Evolutionary conservation across 1,140 invertebrate genomes (phyloP), one percentile per base, ranked within the genome.

Genomic region (Pantala flavescens): DNA sequence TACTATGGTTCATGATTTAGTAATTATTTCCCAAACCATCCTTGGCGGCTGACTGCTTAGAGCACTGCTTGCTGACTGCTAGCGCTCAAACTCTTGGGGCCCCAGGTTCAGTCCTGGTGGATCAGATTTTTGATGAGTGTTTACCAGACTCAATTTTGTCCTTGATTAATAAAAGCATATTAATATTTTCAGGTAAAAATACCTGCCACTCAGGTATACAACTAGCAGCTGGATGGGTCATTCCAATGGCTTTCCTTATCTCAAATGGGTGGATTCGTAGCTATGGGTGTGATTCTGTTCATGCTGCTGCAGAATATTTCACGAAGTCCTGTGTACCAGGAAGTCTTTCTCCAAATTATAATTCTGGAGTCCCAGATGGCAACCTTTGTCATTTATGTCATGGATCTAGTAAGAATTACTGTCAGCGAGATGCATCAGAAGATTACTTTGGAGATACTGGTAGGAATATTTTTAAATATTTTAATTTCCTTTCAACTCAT

Each of bases 351-450:
- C 85, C 87, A 23, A 93, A 92, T 82, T 96, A 92, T 82, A 96
- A 94, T 77, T 88, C 86, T 76, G 88, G 90, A 0, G 87, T 90
- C 23, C 91, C 91, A n/a, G 90, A 95, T 78, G 89, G 96, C 81
- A 91, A 97, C 80, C 88, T 99, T 82, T 98, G 97, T 81, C 94
- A 97, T 81, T 86, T 97, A 0, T 99, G 97, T 81, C 93, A 95
- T 77, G 96, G 96, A 0, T 86, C 90, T 0, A 94, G 94, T 70
- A 91, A 84, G 77, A 82, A 90, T 73, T 93, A 93, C 82, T 97
- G 95, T 80, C 84, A 89, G 73, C 83, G 95, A 72, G 93, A 95
- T 81, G 91, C 92, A 63, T 89, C 90, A 0, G 95, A 98, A 83
- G 91, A 93, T 78, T 97, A 94, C 79, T 97, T 90, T 80, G 94